Percentiles rank a stretch among this genome's conserved stretches.
Evolutionary conservation across 2,888 invertebrate species (phyloP).

Genomic region (Diaperis boleti): DNA sequence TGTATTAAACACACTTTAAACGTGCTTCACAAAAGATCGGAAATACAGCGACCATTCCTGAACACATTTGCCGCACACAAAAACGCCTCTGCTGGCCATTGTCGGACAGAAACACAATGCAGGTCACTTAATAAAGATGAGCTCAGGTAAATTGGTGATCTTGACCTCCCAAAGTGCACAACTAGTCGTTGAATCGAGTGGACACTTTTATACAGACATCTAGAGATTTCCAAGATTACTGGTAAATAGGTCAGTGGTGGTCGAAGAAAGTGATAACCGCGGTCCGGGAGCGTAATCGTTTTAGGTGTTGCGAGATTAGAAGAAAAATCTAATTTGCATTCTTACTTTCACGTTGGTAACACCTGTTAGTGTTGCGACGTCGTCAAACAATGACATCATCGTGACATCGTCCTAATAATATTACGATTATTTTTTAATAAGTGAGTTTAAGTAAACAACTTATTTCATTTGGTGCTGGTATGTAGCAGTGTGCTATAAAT

Average conservation of each 20-base stretch:
- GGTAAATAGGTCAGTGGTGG: slow-evolving; percentile 29
- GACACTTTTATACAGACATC: too few species aligned
- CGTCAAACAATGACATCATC: slow-evolving; percentile 35
- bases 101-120: slow-evolving; percentile 24
- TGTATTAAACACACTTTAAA: slow-evolving; percentile 29
- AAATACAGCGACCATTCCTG: slow-evolving; percentile 30
- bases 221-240: slow-evolving; percentile 29
- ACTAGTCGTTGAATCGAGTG: too few species aligned
- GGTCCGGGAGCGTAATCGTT: slow-evolving; percentile 5
- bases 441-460: background rate
- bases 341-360: slow-evolving; percentile 26
- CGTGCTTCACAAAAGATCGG: slow-evolving; percentile 32
- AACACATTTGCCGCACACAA: slow-evolving; percentile 19
- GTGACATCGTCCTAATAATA: slow-evolving; percentile 24
- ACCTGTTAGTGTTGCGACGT: slow-evolving; percentile 26
- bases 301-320: slow-evolving; percentile 17
- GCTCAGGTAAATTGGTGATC: slow-evolving; percentile 10
- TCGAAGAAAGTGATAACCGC: slow-evolving; percentile 15
- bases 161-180: background rate
- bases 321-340: slow-evolving; percentile 23
- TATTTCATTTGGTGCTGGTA: too few species aligned
- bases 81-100: slow-evolving; percentile 22
- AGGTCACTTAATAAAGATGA: slow-evolving; percentile 18
- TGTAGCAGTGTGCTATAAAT: too few species aligned
- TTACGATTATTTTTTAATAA: slow-evolving; percentile 19